Evolutionary conservation across 2,797 vertebrate species (phyloP), one percentile per base, ranked within the genome.

Genomic region (Chaetophractus vellerosus): DNA sequence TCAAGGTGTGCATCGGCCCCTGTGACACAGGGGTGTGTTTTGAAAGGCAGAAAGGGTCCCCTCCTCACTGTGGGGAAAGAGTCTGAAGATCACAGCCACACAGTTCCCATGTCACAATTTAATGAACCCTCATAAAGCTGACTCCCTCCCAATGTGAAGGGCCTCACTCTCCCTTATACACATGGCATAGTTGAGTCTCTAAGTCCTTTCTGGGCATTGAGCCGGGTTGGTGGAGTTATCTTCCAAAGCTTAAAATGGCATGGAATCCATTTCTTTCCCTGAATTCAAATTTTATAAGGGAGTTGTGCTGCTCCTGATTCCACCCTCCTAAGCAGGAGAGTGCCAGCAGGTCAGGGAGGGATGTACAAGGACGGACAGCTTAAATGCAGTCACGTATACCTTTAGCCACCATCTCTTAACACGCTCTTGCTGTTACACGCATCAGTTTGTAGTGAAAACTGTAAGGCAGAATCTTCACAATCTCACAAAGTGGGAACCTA

Each of bases 191-290:
- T 24, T 36, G 50, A 89, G 2, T 72, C 16, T 63, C 61, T 28
- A 23, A 66, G 28, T 84, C 38, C 45, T 74, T 68, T 61, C 9
- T 19, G 50, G 21, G 23, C 57, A 69, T 21, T 79, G 59, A 82
- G 6, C 15, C 48, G 28, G 57, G 50, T 57, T 57, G 38, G 69
- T 59, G 11, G 12, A 64, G 31, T 52, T 88, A 28, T 72, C 48
- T 52, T 91, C 33, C 41, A 59, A 91, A 82, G 24, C 41, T 93
- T 90, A 71, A 79, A 93, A 91, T 91, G 61, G 48, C 41, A 57
- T n/a, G 7, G 48, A 90, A 72, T 89, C 55, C 31, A 55, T 71
- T 84, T 95, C 28, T 88, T 92, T 95, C 50, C 68, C 41, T 55
- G 66, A 84, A 57, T 59, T 91, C 59, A 48, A 88, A 31, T 81